Base-by-base conservation (phyloP, 2,888 invertebrate genomes). In the Chalcosyrphus nemorum region DNA sequence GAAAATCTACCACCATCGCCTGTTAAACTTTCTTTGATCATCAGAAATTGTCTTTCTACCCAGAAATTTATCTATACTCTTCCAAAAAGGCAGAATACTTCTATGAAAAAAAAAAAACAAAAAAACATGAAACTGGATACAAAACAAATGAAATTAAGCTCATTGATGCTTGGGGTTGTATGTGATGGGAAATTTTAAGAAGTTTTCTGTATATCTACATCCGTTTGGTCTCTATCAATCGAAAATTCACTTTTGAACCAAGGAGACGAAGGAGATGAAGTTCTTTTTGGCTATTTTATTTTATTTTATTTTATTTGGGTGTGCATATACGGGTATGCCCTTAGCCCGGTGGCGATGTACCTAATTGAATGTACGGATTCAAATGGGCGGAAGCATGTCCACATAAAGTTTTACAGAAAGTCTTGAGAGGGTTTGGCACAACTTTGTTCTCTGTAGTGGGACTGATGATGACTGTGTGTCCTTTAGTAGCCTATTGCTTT, bases 61-160 rank as follows among this genome's bases (percentile, higher is more conserved):
- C 52, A 47, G n/a, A 76, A 52, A 71, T 81, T 50, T 81, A 81
- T 76, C 76, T 81, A 54, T 21, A 54, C 32, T 66, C 63, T 71
- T 50, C 27, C 50, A 38, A 45, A 17, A 11, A 50, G 50, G 32
- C 43, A 21, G 4, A 43, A 52, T 21, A 19, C 9, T 15, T 24
- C n/a, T n/a, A 45, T 9, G 15, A 15, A 27, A 24, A 38, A 27
- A 19, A 11, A 43, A 59, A 59, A 56, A 50, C 29, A 61, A 61
- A 19, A 27, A 66, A 47, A 65, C 47, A 75, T 63, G 52, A 72
- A 66, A 59, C 27, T 59, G 57, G 50, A 82, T 77, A 77, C 66
- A 72, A 82, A 77, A 74, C 72, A 76, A 82, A 82, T 82, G 82
- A 77, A 77, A 82, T 77, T 82, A 82, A 77, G 78, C 61, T 77